Evolutionary conservation across 2,888 invertebrate species (phyloP), one percentile per base, ranked within the genome.

Genomic region (Hartigia nigra): DNA sequence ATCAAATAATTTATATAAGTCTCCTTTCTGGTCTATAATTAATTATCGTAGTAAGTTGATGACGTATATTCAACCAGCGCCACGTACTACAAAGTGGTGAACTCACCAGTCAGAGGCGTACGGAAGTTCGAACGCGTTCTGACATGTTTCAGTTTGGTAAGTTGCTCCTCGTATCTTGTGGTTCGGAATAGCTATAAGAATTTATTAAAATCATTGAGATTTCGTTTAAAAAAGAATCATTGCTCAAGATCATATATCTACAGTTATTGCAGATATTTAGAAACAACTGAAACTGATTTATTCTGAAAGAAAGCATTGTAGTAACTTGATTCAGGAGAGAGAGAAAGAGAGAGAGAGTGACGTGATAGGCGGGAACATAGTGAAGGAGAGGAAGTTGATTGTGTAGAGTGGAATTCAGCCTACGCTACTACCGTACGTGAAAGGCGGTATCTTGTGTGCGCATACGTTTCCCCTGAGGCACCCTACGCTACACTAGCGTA

Each of bases 401-500:
- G 72, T 72, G 72, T 72, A 72, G 31, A 32, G 31, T 34, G 34
- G 32, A 34, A 32, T 72, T 72, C 31, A 31, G 4, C 72, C 72
- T 72, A 72, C 34, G 34, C 72, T 72, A 72, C 72, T 72, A 31
- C 5, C 31, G 12, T 34, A 34, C 72, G 31, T 32, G 72, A 32
- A 72, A 72, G 32, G 32, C 72, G 5, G 32, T 34, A 72, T 14
- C 34, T 32, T 34, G 72, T 34, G 32, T 72, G 72, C 55, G 72
- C 32, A 72, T 31, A 31, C 34, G 72, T 31, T 34, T 80, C 79
- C 75, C 81, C 76, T 79, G 77, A 72, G 78, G 78, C 81, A 80
- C 34, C 75, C 80, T 83, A 77, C 76, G 70, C 23, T 69, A 32
- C n/a, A 35, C 74, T 39, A 72, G 74, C 74, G 78, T 70, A 69